Percentiles rank a stretch among this genome's conserved stretches.
phyloP scores from a whole-genome alignment of 1,140 invertebrate genomes.

The Aphelenchoides fujianensis region DNA sequence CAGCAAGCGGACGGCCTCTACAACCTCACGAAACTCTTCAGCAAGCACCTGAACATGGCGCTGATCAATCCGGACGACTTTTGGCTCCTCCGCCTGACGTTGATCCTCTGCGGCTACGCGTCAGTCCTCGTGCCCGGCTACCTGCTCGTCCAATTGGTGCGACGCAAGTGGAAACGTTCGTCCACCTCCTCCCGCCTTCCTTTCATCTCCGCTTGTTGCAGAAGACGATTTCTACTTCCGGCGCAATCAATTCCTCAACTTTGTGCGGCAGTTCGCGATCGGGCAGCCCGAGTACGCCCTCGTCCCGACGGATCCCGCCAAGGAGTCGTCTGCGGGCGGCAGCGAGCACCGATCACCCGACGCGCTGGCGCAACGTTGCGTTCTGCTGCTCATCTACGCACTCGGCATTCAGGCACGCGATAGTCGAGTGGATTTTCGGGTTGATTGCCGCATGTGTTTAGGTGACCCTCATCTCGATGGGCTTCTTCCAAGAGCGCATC shows the following conservation, averaged over 20 bases:
- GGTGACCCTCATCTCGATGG: conserved; percentile 53
- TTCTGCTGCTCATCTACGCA: conserved; percentile 43
- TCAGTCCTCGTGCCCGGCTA: conserved; percentile 43
- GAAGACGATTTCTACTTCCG: conserved; percentile 29
- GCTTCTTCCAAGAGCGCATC: conserved; percentile 57
- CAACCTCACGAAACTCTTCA: not conserved
- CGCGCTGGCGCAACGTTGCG: conserved; percentile 32
- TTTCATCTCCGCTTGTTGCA: conserved; percentile 14
- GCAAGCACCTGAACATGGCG: not conserved
- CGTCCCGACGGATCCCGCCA: conserved; percentile 16
- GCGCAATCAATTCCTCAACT: conserved; percentile 13
- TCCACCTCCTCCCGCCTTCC: conserved; percentile 11
- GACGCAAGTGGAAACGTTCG: conserved; percentile 30
- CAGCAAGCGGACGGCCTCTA: no score
- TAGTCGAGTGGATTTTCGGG: no score
- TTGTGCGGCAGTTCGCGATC: conserved; percentile 44
- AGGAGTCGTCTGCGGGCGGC: not conserved
- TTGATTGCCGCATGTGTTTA: conserved; percentile 33
- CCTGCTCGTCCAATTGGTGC: conserved; percentile 41
- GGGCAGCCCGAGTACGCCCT: conserved; percentile 49
- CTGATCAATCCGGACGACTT: conserved; percentile 36
- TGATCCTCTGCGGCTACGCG: conserved; percentile 48
- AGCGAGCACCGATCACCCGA: not conserved
- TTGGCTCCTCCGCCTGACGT: conserved; percentile 46
- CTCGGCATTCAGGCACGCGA: conserved; percentile 50